Evolutionary conservation across 2,888 invertebrate species (phyloP), one percentile per base, ranked within the genome.

Genomic region (Diogma glabrata): DNA sequence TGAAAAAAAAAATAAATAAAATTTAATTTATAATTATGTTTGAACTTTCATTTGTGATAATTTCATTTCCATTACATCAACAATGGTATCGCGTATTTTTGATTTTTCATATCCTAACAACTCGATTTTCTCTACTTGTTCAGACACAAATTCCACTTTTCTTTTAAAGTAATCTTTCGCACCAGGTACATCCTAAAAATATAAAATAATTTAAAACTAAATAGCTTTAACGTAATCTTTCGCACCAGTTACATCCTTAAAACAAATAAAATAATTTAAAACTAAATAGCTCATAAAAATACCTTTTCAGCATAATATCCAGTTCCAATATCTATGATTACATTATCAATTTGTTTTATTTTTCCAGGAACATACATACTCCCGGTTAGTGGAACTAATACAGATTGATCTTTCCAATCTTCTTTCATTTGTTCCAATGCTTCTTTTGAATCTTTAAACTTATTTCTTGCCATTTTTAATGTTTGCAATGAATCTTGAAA

Each of bases 311-410:
- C 88, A 73, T 87, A 97, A 69, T 97, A 97, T 56, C 96, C 94
- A 49, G 97, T 96, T 49, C 97, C 97, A 64, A 97, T 84, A 69
- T 97, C 96, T 58, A 97, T 87, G 24, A 96, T 76, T 50, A 95
- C 92, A 67, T 85, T 85, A 50, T 89, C 80, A 26, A 87, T 80
- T 64, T 95, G 87, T 54, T 81, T 77, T 53, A 97, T 75, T 60
- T 81, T 81, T 3, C 96, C 97, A 36, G 92, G 89, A 38, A 97
- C 94, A 73, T 96, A 99, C 87, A 97, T 93, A 61, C 96, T 96
- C 60, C 91, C 89, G 12, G 96, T 95, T 12, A 97, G 74, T 2
- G 97, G 97, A 14, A 97, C 94, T 17, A 97, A 73, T 57, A 96
- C 85, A 52, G 85, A 81, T 63, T 87, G 88, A 61, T 89, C 87